These are phyloP conservation scores for Argyrosomus japonicus DNA, from an alignment of 2,113 vertebrate species.

Conservation along the genomic window DNA sequence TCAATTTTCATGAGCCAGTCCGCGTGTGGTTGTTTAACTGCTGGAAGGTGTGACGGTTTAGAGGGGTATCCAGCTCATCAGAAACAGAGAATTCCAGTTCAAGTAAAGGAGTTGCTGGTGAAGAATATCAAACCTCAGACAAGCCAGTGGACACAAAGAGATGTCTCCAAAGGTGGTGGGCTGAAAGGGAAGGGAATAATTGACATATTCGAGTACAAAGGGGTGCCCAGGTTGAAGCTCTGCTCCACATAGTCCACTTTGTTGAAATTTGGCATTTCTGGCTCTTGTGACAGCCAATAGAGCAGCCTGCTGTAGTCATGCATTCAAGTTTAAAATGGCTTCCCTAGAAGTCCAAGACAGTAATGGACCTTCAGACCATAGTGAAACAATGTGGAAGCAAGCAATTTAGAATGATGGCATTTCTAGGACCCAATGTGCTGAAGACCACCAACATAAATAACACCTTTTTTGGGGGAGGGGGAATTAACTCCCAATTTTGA, in stretches of 20 bases:
- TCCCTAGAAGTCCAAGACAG: too few species aligned
- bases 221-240: background rate
- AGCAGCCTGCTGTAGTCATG: background rate
- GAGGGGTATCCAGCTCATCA: conserved; percentile 34
- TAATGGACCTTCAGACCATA: background rate
- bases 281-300: background rate
- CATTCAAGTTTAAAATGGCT: background rate
- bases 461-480: too few species aligned
- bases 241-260: background rate
- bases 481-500: too few species aligned
- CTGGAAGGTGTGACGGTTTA: conserved; percentile 43
- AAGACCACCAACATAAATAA: background rate
- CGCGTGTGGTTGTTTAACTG: conserved; percentile 43
- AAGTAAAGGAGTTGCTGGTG: conserved; percentile 26
- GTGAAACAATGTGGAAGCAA: background rate
- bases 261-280: background rate
- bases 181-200: background rate
- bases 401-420: background rate
- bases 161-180: background rate
- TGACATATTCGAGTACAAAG: background rate
- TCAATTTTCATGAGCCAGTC: conserved; percentile 45
- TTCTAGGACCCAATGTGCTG: background rate
- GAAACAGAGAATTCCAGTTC: conserved; percentile 25
- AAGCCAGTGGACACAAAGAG: conserved; percentile 7
- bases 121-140: conserved; percentile 8